Evolutionary conservation across 2,113 vertebrate species (phyloP).

Genomic region (Aegypius monachus): DNA sequence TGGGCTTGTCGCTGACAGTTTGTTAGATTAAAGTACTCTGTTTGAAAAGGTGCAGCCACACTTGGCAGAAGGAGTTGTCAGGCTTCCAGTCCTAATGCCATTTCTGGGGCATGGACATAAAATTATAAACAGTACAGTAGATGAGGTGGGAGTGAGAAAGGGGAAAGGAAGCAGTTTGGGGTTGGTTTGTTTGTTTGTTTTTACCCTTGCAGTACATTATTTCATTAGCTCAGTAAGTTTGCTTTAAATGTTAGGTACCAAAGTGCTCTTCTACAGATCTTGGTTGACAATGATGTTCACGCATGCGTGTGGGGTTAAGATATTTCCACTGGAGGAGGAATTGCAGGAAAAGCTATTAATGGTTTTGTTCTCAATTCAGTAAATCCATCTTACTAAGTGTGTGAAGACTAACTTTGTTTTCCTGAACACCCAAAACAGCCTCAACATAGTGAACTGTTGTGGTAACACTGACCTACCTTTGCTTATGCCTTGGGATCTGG

Average conservation of each 20-base stretch:
- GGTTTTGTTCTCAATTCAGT: neutral
- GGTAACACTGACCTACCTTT: slow-evolving; percentile 2
- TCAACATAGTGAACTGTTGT: slow-evolving; percentile 2
- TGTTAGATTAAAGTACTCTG: neutral
- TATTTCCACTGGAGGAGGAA: neutral
- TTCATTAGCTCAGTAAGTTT: neutral
- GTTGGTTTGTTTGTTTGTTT: neutral
- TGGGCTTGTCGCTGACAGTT: neutral
- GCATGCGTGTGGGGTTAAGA: neutral
- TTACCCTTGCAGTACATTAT: neutral
- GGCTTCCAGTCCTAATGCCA: neutral
- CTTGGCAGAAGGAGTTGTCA: slow-evolving; percentile 28
- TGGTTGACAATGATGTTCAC: neutral
- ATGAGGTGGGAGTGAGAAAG: neutral
- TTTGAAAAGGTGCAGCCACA: slow-evolving; percentile 12
- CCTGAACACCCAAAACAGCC: neutral
- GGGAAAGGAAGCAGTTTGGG: neutral
- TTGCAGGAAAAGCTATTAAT: neutral
- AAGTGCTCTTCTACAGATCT: neutral
- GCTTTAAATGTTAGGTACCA: neutral
- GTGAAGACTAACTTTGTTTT: neutral
- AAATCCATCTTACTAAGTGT: neutral
- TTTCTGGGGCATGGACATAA: neutral
- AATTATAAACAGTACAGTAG: neutral
- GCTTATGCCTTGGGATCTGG: slow-evolving; percentile 12